phyloP scores from a whole-genome alignment of 2,113 vertebrate species.

The Pan troglodytes region NHGRI_mPanTro3-v2.1_pri NC_072402.2:125186001-125186500 shows the following conservation, averaged over 20 bases:
- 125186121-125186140: constrained; percentile 96
- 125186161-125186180: constrained; percentile 93
- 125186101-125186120: constrained; percentile 93
- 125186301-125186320: fast-evolving
- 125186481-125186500: constrained; percentile 6
- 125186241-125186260: constrained; percentile 96
- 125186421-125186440: neutral
- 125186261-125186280: constrained; percentile 81
- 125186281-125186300: neutral
- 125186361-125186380: neutral
- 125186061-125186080: constrained; percentile 79
- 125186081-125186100: constrained; percentile 98
- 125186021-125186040: constrained; percentile 60
- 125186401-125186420: neutral
- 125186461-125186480: neutral
- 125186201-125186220: constrained; percentile 97
- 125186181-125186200: constrained; percentile 95
- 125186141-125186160: constrained; percentile 96
- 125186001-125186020: constrained; percentile 33
- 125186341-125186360: neutral
- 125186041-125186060: constrained; percentile 74
- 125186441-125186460: neutral
- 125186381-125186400: neutral
- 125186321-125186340: neutral
- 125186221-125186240: constrained; percentile 92